phyloP scores from a whole-genome alignment of 2,888 invertebrate species.

The Sclerodermus sp. region DNA sequence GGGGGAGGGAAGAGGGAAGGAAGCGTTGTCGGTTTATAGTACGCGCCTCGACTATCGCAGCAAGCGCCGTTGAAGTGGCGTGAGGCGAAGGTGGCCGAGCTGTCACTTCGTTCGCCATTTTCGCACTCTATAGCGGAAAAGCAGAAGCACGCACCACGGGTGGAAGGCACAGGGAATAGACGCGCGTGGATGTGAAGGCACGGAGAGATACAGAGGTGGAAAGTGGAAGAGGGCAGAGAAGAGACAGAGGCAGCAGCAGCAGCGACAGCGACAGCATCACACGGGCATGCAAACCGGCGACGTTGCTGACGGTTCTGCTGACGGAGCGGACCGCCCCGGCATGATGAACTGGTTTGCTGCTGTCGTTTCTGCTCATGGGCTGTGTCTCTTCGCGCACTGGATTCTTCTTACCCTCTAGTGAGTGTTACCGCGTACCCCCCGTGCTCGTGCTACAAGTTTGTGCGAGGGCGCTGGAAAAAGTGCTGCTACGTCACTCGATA shows the following conservation, averaged over 20 bases:
- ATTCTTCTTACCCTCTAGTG: no score
- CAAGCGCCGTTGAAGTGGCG: conserved; percentile 1
- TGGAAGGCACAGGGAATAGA: no score
- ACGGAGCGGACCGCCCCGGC: conserved; percentile 37
- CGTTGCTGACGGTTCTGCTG: conserved; percentile 18
- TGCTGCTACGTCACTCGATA: no score
- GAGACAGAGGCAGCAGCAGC: no score
- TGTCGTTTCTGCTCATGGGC: conserved; percentile 17
- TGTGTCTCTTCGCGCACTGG: conserved; percentile 4
- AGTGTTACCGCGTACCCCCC: no score
- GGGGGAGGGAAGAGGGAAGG: conserved; percentile 10
- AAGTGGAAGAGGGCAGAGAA: no score
- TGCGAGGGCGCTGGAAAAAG: no score
- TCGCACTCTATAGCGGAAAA: conserved; percentile 38
- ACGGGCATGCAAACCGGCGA: conserved; percentile 47
- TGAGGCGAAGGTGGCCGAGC: conserved; percentile 31
- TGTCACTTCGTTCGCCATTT: conserved; percentile 58
- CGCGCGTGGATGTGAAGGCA: no score
- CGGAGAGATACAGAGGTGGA: no score
- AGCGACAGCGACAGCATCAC: no score
- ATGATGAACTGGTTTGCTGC: conserved; percentile 13
- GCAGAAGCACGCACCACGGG: conserved; percentile 26
- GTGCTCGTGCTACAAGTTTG: no score
- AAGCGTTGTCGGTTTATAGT: not conserved
- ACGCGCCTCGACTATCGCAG: not conserved